Evolutionary conservation across 2,888 invertebrate genomes (phyloP), one percentile per base, ranked within the genome.

Genomic region (Mesoligia furuncula): DNA sequence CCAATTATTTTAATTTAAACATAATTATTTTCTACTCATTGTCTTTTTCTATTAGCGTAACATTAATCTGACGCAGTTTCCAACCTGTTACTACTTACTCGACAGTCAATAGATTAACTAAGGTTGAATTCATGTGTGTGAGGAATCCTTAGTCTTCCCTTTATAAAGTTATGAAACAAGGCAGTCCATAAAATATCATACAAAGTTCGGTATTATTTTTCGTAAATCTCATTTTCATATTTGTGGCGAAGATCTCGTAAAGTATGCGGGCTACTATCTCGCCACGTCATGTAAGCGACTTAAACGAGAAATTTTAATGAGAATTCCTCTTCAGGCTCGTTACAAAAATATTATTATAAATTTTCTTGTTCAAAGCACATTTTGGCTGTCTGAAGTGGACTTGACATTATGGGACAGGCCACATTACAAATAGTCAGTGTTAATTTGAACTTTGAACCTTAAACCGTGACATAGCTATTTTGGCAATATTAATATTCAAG

Each of bases 361-460:
- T 82, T 85, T 82, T 69, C 78, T 81, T 77, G 70, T 74, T 79
- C 76, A 73, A 75, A 85, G 78, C 71, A 83, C 54, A 59, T 71
- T 83, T 79, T 73, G 39, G 65, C 59, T 74, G 54, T 73, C 66
- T 62, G 59, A 71, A 67, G 54, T 72, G 73, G 48, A 71, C 73
- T 42, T 24, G 36, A 68, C 59, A 59, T 54, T 51, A 81, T 77
- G 71, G 75, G 75, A 54, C 17, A 54, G 31, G 73, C 31, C 66
- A 80, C 69, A 76, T 79, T 81, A 83, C 69, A 76, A 67, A 84
- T 68, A 81, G 81, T 83, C 85, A 79, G 87, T 87, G 85, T 87
- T 90, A 85, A 90, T 90, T 91, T 87, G 79, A 87, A 85, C 81
- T 90, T 91, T 87, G 79, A 87, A 85, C 81, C 81, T 86, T 83